Percentiles rank a stretch among this genome's conserved stretches.
phyloP scores from a whole-genome alignment of 2,888 invertebrate species.

The Argyresthia goedartella region DNA sequence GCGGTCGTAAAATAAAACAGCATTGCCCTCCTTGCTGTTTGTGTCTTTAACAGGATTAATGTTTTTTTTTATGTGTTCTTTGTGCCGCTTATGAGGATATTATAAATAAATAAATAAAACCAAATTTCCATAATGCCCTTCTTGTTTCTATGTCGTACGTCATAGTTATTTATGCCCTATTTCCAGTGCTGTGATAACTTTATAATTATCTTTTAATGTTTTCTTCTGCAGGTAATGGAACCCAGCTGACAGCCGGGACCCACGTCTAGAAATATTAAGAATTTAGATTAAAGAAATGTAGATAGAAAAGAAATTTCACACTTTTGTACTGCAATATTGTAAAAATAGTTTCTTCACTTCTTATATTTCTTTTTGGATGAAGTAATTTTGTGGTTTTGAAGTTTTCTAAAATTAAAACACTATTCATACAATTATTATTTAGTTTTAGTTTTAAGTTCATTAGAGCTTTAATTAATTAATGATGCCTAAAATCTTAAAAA shows the following conservation, averaged over 20 bases:
- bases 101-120: too few species aligned
- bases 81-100: too few species aligned
- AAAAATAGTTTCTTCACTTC: too few species aligned
- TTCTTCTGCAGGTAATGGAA: slow-evolving; percentile 39
- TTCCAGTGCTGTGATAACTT: too few species aligned
- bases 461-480: slow-evolving; percentile 8
- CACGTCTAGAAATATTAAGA: slow-evolving; percentile 31
- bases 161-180: too few species aligned
- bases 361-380: too few species aligned
- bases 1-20: too few species aligned
- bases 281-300: slow-evolving; percentile 3
- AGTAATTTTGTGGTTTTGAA: neutral
- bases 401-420: neutral
- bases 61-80: too few species aligned
- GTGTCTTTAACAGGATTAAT: too few species aligned
- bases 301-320: neutral
- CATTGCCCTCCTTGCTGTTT: too few species aligned
- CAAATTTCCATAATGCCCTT: too few species aligned
- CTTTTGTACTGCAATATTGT: neutral
- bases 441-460: neutral
- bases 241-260: slow-evolving; percentile 34
- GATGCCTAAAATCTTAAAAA: slow-evolving; percentile 45
- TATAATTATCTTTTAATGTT: neutral
- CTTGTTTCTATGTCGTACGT: too few species aligned
- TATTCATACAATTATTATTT: neutral